phyloP scores from a whole-genome alignment of 2,113 vertebrate genomes.

The Psettodes erumei region DNA sequence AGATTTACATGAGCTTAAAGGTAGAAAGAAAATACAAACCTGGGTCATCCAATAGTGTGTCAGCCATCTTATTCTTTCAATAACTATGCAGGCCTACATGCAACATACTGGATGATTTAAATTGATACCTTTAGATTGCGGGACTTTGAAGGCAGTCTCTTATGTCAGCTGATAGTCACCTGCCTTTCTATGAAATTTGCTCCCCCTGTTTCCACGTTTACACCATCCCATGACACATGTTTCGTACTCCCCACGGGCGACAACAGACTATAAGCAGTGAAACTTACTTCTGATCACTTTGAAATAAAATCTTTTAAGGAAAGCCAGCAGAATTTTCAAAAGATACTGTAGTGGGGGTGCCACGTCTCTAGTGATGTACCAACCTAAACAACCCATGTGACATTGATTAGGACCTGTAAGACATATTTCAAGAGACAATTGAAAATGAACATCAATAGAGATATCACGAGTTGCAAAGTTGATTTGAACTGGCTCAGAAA shows the following conservation, averaged over 20 bases:
- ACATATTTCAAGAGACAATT: neutral
- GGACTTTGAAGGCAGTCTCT: too few species aligned
- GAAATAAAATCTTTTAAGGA: neutral
- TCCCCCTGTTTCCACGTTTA: neutral
- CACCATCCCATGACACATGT: too few species aligned
- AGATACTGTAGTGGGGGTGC: too few species aligned
- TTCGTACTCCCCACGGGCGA: too few species aligned
- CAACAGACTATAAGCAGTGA: neutral
- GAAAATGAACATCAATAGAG: neutral
- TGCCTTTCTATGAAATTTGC: too few species aligned
- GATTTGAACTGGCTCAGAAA: constrained; percentile 35
- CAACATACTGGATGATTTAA: neutral
- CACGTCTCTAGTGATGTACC: neutral
- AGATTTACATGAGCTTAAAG: constrained; percentile 15
- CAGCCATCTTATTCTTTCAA: neutral
- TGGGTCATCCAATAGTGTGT: neutral
- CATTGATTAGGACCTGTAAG: too few species aligned
- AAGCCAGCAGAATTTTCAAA: neutral
- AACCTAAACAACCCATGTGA: too few species aligned
- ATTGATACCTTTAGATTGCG: neutral
- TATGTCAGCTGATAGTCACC: too few species aligned
- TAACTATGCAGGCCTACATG: neutral
- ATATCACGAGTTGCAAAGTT: constrained; percentile 8
- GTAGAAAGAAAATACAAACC: neutral
- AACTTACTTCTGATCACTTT: neutral